These are phyloP conservation scores for Dexiosoma caninum DNA, from an alignment of 2,888 invertebrate species.

Conservation along the genomic window DNA sequence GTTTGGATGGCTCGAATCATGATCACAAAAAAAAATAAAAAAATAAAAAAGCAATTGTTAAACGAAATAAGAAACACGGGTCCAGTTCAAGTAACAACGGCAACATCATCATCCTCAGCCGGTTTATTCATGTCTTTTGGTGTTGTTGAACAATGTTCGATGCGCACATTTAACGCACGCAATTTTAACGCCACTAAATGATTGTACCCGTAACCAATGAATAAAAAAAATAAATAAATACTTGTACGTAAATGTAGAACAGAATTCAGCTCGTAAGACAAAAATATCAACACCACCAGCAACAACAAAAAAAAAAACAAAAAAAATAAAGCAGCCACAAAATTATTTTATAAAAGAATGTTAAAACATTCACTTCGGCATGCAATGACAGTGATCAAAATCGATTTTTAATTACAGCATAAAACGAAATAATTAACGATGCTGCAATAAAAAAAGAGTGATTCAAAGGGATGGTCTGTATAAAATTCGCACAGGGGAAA, in stretches of 20 bases:
- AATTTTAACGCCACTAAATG: conserved; percentile 65
- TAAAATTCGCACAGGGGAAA: neutral
- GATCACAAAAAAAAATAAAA: conserved; percentile 16
- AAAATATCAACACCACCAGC: conserved; percentile 1
- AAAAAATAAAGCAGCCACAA: neutral
- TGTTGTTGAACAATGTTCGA: conserved; percentile 56
- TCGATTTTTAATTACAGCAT: conserved; percentile 47
- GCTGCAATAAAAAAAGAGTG: neutral
- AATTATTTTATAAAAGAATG: conserved; percentile 41
- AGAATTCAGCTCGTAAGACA: conserved; percentile 9
- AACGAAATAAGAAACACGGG: conserved; percentile 14
- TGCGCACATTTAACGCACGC: conserved; percentile 62
- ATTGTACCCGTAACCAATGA: conserved; percentile 11
- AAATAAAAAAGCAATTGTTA: conserved; percentile 22
- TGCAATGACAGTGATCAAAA: conserved; percentile 51
- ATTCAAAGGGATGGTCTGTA: neutral
- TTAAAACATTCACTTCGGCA: conserved; percentile 49
- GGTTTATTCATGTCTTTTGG: conserved; percentile 33
- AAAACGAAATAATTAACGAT: conserved; percentile 25
- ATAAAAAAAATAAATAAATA: neutral
- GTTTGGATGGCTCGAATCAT: conserved; percentile 35
- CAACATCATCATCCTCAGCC: neutral
- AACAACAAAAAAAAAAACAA: too few relatives aligned
- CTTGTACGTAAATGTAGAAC: conserved; percentile 21
- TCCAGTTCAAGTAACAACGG: neutral